Conservation (phyloP, 2,113 vertebrate species). For the Phyllopteryx taeniolatus region DNA sequence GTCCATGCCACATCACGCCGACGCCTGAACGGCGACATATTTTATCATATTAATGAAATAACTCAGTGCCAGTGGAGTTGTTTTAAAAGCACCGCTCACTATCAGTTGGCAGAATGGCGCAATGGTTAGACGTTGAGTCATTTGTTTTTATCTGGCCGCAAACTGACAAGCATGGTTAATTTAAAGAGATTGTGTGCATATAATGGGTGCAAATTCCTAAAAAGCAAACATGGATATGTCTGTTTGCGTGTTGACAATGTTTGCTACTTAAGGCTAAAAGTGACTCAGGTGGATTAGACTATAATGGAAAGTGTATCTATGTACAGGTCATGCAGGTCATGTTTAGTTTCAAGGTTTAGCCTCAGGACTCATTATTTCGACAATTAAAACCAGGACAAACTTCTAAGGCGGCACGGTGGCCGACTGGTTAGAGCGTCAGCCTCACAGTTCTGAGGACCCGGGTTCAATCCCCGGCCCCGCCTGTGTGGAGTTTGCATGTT, state of each 20-base stretch:
- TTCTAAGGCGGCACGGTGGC: no score
- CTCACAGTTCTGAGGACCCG: no score
- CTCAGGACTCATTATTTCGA: background rate
- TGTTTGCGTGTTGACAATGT: constrained; percentile 13
- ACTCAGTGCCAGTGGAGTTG: no score
- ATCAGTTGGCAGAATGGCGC: no score
- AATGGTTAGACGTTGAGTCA: no score
- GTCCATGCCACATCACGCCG: no score
- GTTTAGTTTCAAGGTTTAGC: background rate
- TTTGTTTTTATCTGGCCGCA: background rate
- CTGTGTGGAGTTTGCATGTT: no score
- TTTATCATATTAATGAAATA: no score
- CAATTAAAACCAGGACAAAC: background rate
- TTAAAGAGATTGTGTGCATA: background rate
- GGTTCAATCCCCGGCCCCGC: no score
- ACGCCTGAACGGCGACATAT: no score
- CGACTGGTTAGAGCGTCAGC: no score
- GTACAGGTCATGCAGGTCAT: constrained; percentile 1
- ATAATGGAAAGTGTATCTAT: constrained; percentile 1
- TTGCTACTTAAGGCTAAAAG: constrained; percentile 20
- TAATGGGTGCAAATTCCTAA: constrained; percentile 14
- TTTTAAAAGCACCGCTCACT: no score
- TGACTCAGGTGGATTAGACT: constrained; percentile 28
- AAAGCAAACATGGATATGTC: constrained; percentile 25
- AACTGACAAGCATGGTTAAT: background rate